Evolutionary conservation across 1,140 invertebrate species (phyloP), one percentile per base, ranked within the genome.

Genomic region (Andrena cerasifolii): DNA sequence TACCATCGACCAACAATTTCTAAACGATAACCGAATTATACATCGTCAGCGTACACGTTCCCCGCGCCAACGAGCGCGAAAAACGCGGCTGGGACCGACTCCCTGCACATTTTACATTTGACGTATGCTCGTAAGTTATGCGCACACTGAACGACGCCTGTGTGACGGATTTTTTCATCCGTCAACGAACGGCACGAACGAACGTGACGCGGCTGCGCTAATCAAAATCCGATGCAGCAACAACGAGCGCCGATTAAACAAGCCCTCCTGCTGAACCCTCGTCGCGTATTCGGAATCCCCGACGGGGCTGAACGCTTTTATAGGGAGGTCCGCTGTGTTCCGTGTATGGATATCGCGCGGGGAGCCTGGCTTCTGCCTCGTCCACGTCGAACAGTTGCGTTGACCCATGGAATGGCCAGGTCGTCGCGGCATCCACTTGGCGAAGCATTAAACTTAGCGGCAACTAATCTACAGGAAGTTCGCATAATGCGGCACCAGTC

Each of bases 201-300:
- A 70, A 83, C 82, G 82, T 81, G 82, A 72, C 80, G 78, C 28
- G 80, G 72, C 47, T 61, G 68, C 68, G 79, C 79, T 83, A 83
- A 83, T 83, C 82, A 83, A 83, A 83, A 83, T 83, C 82, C 82
- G 79, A 83, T 83, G 75, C 78, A 76, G 72, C 65, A 54, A 76
- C 78, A 77, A 77, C 79, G 74, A 73, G 49, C 82, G 63, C 63
- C 79, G 82, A 73, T 82, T 83, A 81, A 83, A 77, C 67, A 73
- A 56, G 33, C 61, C 45, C 77, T 76, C 79, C 62, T 47, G 78
- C 59, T 40, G 43, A 59, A 72, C 43, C 26, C 43, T 40, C 71
- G 54, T 56, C 53, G 33, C 61, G 78, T 66, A 59, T 66, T 26
- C 72, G 58, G 65, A 80, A 61, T 66, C 65, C 53, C 65, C 49